Percentiles rank a stretch among this genome's conserved stretches.
phyloP scores from a whole-genome alignment of 1,140 invertebrate genomes.

The Hormaphis cornu region DNA sequence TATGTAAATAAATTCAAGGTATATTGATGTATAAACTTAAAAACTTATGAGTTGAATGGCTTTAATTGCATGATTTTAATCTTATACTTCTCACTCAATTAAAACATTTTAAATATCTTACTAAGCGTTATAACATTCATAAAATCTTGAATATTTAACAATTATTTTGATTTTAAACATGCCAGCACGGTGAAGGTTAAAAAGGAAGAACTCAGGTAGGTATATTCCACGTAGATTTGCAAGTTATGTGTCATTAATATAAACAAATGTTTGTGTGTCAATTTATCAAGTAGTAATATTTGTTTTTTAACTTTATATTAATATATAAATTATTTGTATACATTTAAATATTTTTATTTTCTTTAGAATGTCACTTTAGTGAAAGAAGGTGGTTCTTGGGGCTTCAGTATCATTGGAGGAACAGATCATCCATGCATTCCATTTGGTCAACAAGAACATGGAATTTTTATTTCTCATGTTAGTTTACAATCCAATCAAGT shows the following conservation, averaged over 20 bases:
- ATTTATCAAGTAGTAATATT: not conserved
- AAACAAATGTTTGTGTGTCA: conserved; percentile 32
- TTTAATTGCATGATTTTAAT: not conserved
- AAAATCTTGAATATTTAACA: conserved; percentile 3
- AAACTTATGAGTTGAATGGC: no score
- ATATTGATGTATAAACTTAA: no score
- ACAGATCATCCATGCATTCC: conserved; percentile 94
- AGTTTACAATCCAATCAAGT: conserved; percentile 46
- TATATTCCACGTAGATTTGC: conserved; percentile 26
- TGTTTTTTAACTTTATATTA: not conserved
- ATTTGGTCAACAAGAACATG: conserved; percentile 86
- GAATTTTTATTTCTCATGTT: conserved; percentile 97
- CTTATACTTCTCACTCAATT: not conserved
- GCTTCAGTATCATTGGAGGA: conserved; percentile 96
- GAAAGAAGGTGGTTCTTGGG: conserved; percentile 87
- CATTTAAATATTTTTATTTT: conserved; percentile 32
- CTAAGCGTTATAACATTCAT: not conserved
- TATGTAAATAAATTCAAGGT: no score
- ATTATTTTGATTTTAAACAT: conserved; percentile 25
- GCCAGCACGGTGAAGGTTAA: conserved; percentile 26
- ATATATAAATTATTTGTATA: not conserved
- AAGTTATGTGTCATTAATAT: not conserved
- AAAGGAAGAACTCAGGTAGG: conserved; percentile 18
- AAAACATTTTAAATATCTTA: not conserved
- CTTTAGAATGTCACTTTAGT: conserved; percentile 74